Conservation (phyloP, 1,140 invertebrate species). For the Macrobrachium rosenbergii region DNA sequence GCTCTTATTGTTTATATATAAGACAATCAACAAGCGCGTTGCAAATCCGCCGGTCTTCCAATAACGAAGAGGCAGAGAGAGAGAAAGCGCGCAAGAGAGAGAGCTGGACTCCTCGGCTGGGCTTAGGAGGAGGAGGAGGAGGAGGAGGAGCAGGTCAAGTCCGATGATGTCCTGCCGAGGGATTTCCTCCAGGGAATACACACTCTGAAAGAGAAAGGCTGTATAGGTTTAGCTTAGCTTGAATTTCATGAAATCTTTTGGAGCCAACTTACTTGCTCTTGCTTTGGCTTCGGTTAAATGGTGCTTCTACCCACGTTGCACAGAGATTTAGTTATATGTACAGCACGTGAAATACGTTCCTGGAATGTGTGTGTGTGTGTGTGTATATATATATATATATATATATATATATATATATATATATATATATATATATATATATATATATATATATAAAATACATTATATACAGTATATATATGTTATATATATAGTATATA, state of each 20-base stretch:
- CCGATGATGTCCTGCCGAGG: constrained; percentile 2
- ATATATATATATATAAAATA: not conserved
- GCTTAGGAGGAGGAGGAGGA: not conserved
- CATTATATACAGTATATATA: no score
- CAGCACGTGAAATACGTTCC: not conserved
- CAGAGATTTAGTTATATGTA: not conserved
- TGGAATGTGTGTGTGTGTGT: not conserved
- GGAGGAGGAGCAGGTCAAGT: not conserved
- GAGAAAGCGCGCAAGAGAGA: not conserved
- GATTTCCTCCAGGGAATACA: not conserved
- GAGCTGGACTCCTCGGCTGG: no score
- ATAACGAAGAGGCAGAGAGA: not conserved
- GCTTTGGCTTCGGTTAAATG: no score
- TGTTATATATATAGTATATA: not conserved
- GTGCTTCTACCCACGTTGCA: no score
- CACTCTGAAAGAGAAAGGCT: not conserved
- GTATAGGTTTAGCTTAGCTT: no score
- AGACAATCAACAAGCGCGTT: not conserved
- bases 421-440: constrained; percentile 5
- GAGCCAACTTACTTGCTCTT: no score
- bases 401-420: constrained; percentile 6
- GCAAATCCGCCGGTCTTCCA: not conserved
- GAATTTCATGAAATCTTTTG: no score
- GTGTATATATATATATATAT: not conserved
- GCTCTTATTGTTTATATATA: no score